phyloP scores from a whole-genome alignment of 2,113 vertebrate species.

The Steatornis caripensis region DNA sequence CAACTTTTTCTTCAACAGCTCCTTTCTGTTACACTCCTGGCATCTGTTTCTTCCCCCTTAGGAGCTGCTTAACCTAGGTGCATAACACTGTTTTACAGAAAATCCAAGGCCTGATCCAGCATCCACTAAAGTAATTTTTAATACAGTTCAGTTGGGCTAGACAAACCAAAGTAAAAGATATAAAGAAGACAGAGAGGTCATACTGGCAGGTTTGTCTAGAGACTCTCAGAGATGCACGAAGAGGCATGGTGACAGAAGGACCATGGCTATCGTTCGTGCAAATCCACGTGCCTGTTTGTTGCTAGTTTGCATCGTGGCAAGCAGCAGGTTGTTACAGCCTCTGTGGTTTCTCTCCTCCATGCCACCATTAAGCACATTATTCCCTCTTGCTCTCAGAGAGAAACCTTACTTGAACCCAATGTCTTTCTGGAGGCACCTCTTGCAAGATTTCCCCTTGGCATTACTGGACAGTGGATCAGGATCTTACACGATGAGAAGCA shows the following conservation, averaged over 20 bases:
- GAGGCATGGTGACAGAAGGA: background rate
- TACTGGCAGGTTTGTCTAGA: background rate
- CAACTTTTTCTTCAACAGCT: conserved; percentile 31
- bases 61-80: background rate
- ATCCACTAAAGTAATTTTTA: background rate
- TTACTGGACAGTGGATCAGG: background rate
- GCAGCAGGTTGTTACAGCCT: background rate
- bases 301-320: background rate
- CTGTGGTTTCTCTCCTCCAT: background rate
- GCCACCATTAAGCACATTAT: background rate
- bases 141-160: background rate
- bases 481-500: background rate
- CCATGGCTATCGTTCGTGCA: background rate
- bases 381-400: background rate
- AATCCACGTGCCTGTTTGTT: background rate
- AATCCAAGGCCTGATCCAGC: background rate
- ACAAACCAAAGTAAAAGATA: background rate
- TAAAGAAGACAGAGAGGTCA: background rate
- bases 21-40: conserved; percentile 16
- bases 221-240: background rate
- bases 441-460: background rate
- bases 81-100: background rate
- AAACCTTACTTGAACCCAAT: background rate
- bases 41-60: conserved; percentile 27
- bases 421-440: background rate